Base-by-base conservation (phyloP, 2,113 vertebrate species). In the Philantomba maxwellii region DNA sequence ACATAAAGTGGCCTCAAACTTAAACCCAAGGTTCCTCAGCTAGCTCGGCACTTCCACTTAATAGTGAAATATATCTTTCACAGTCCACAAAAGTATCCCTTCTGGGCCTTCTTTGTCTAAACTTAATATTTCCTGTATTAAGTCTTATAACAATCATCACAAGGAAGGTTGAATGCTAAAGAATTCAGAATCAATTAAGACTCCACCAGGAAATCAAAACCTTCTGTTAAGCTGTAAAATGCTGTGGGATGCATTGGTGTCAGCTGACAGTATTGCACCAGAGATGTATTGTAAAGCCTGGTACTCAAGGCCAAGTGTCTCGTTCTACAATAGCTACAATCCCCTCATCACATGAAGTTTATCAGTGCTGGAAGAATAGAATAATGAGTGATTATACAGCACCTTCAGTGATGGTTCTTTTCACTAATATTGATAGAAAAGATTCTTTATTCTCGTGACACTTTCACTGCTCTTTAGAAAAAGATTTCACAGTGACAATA, bases 171-270 rank as follows among this genome's bases (percentile, higher is more conserved):
- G 96, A 97, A 97, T 93, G 96, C 96, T 97, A 89, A 98, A 97
- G 97, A 97, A 98, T 97, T 96, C 97, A 95, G 94, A 98, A 97
- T 96, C 98, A 98, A 97, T 98, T 97, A 98, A 96, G 96, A 96
- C 45, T 97, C 97, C 97, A 78, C 93, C 96, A 98, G 98, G 98
- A 98, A 97, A 98, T 97, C 96, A 98, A 96, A 98, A 93, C 93
- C 97, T 98, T 98, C 96, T 98, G 97, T 98, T 96, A 96, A 97
- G 94, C 96, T 91, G 93, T 92, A 93, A 97, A 97, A 70, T 96
- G 96, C 86, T 94, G 89, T 96, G 98, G 96, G 96, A 97, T 96
- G 97, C 97, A 94, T 87, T 62, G 95, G 55, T 91, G 95, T 96
- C 96, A 94, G 94, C 96, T 96, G 98, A 97, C 96, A 94, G 87